A percentile compares a stretch with the other conserved stretches of the same genome.
These are phyloP conservation scores for Napeogenes inachia DNA, from an alignment of 2,888 invertebrate genomes.

Conservation along the genomic window DNA sequence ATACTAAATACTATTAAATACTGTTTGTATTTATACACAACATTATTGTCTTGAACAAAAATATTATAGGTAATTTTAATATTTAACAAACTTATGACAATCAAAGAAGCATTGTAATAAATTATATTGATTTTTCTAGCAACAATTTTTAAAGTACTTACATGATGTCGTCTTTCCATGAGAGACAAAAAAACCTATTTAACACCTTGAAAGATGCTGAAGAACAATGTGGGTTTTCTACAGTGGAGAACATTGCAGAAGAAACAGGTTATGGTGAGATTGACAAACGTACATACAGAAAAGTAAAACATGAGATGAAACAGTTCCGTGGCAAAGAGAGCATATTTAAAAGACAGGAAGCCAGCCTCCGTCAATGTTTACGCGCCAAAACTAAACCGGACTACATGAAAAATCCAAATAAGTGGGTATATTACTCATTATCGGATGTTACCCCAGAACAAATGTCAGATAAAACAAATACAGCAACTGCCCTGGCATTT, in stretches of 20 bases:
- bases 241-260: constrained; percentile 49
- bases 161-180: constrained; percentile 68
- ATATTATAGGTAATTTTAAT: too few species aligned
- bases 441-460: constrained; percentile 86
- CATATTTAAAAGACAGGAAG: constrained; percentile 86
- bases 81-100: too few species aligned
- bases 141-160: background rate
- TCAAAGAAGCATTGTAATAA: too few species aligned
- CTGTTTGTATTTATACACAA: too few species aligned
- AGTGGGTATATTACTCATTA: constrained; percentile 88
- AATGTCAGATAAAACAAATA: constrained; percentile 87
- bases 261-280: constrained; percentile 54
- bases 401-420: constrained; percentile 85
- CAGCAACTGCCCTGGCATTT: constrained; percentile 86
- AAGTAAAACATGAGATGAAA: constrained; percentile 74
- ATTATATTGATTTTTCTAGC: too few species aligned
- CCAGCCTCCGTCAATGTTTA: constrained; percentile 78
- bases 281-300: constrained; percentile 54
- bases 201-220: constrained; percentile 82
- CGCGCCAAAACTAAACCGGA: constrained; percentile 60
- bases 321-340: constrained; percentile 84
- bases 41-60: too few species aligned
- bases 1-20: background rate
- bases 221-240: constrained; percentile 67
- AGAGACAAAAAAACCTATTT: constrained; percentile 83